Conservation (phyloP, 2,797 vertebrate genomes). For the Rhinichthys osculus region DNA sequence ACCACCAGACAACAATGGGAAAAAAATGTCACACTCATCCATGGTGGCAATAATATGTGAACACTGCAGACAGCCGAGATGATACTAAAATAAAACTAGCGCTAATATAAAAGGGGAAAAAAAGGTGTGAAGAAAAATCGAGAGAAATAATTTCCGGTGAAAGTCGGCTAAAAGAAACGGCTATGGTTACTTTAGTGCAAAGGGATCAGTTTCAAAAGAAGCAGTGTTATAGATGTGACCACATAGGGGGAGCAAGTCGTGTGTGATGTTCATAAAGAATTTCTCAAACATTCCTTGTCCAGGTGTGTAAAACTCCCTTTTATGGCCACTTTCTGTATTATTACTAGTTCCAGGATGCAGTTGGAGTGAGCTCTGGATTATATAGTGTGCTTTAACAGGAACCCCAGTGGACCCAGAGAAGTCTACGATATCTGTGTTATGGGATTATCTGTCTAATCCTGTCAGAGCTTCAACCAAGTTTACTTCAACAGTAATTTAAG, state of each 20-base stretch:
- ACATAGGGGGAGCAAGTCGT: not conserved
- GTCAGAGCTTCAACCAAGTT: constrained; percentile 50
- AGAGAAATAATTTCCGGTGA: not conserved
- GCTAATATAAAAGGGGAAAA: constrained; percentile 55
- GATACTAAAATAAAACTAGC: constrained; percentile 55
- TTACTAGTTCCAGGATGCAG: constrained; percentile 16
- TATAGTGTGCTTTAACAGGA: constrained; percentile 26
- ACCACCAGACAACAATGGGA: not conserved
- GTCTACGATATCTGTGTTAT: constrained; percentile 58
- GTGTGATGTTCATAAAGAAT: not conserved
- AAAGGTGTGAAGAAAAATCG: constrained; percentile 49
- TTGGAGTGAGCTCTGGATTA: constrained; percentile 20
- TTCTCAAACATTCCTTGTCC: constrained; percentile 17
- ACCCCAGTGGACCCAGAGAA: constrained; percentile 28
- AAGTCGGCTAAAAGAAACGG: constrained; percentile 45
- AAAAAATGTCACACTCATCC: constrained; percentile 26
- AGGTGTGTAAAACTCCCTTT: constrained; percentile 25
- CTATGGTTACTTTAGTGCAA: constrained; percentile 46
- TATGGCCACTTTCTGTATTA: not conserved
- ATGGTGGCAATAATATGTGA: constrained; percentile 28
- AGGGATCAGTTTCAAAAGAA: constrained; percentile 53
- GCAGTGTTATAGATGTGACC: not conserved
- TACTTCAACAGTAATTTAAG: constrained; percentile 51
- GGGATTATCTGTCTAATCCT: constrained; percentile 69
- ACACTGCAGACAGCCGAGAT: constrained; percentile 32